These are phyloP conservation scores for Malacosoma neustria DNA, from an alignment of 2,888 invertebrate genomes.

Conservation along the genomic window DNA sequence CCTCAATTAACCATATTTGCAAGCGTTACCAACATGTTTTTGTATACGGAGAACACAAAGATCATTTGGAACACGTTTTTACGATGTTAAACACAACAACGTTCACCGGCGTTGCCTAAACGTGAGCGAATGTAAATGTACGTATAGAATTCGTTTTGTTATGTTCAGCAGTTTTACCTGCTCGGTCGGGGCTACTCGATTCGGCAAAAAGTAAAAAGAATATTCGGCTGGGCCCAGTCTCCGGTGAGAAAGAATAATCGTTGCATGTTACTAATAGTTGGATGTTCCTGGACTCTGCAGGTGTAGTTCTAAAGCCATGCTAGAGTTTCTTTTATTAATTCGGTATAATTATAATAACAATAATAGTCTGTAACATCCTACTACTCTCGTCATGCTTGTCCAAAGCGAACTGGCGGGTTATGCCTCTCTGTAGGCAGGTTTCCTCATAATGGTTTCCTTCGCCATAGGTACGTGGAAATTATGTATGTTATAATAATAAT, in stretches of 20 bases:
- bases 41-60: neutral
- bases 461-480: too few species aligned
- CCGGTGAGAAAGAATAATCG: slow-evolving; percentile 63
- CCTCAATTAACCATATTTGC: neutral
- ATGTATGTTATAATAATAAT: too few species aligned
- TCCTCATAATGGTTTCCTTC: too few species aligned
- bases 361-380: too few species aligned
- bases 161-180: slow-evolving; percentile 59
- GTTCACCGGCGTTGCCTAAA: slow-evolving; percentile 21
- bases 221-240: slow-evolving; percentile 57
- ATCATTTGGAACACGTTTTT: slow-evolving; percentile 2
- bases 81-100: slow-evolving; percentile 8
- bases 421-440: too few species aligned
- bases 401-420: too few species aligned
- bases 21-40: neutral
- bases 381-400: too few species aligned
- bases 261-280: slow-evolving; percentile 58
- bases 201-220: slow-evolving; percentile 67
- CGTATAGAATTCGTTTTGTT: slow-evolving; percentile 41
- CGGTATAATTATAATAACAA: too few species aligned
- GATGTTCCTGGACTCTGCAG: slow-evolving; percentile 56
- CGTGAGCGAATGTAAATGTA: slow-evolving; percentile 18
- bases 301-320: slow-evolving; percentile 64
- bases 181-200: slow-evolving; percentile 48
- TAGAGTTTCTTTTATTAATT: slow-evolving; percentile 49